A percentile compares a stretch with the other conserved stretches of the same genome.
Conservation (phyloP, 2,113 vertebrate species). For the Neolamprologus variostigma region DNA sequence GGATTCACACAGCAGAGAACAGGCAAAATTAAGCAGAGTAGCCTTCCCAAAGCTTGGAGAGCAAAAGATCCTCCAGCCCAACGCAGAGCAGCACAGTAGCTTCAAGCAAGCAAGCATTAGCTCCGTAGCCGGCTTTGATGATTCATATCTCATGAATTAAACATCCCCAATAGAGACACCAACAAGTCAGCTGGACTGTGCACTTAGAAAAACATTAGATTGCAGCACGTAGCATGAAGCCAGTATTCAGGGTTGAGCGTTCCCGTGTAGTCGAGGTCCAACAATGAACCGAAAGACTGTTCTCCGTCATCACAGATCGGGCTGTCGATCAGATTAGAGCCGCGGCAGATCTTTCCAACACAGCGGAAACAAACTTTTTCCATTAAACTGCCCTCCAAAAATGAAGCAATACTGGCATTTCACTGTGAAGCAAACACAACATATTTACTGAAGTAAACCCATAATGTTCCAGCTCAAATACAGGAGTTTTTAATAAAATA, state of each 20-base stretch:
- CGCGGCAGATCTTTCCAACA: neutral
- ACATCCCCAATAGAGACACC: slow-evolving; percentile 10
- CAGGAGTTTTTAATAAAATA: neutral
- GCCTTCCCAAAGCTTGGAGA: slow-evolving; percentile 2
- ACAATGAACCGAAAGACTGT: neutral
- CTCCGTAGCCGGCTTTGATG: slow-evolving; percentile 29
- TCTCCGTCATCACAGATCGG: slow-evolving; percentile 23
- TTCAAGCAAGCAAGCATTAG: neutral
- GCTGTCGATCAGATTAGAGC: slow-evolving; percentile 21
- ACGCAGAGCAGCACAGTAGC: slow-evolving; percentile 1
- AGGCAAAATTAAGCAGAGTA: slow-evolving; percentile 8
- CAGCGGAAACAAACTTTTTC: neutral
- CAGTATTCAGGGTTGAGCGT: neutral
- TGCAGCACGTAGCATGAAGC: neutral
- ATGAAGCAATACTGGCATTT: neutral
- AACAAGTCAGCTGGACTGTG: slow-evolving; percentile 23
- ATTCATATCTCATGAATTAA: slow-evolving; percentile 53
- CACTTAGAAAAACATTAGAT: neutral
- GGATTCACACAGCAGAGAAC: slow-evolving; percentile 11
- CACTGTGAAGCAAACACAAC: neutral
- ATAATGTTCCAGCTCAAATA: neutral
- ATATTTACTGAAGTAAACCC: neutral
- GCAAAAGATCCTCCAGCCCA: neutral
- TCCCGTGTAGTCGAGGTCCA: neutral
- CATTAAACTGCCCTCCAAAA: slow-evolving; percentile 12